Conservation (phyloP, 53 echinoderm and acorn worm genomes). For the Pentamera pediparva region DNA sequence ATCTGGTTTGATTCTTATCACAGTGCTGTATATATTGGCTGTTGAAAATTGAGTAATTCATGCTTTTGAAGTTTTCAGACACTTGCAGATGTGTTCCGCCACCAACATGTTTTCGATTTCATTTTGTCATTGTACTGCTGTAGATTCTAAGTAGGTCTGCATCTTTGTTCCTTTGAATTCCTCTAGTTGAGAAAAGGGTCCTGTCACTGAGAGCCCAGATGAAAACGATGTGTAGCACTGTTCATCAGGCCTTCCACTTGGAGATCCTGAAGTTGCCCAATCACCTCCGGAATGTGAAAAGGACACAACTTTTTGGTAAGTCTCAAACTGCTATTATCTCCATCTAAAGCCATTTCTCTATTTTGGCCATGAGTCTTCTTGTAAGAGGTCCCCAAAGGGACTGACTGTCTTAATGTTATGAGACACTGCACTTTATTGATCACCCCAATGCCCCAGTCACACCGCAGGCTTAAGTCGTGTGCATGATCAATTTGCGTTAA, state of each 20-base stretch:
- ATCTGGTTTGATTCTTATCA: no score
- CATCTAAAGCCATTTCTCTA: not conserved
- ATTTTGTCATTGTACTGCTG: not conserved
- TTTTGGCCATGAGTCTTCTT: not conserved
- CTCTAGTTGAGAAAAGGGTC: conserved; percentile 53
- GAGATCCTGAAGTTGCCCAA: conserved; percentile 58
- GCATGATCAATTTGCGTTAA: no score
- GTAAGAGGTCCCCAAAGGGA: no score
- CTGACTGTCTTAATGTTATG: no score
- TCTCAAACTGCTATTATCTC: not conserved
- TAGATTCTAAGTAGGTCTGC: not conserved
- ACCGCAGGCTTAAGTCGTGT: no score
- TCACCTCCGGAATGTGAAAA: conserved; percentile 61
- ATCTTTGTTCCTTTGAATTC: not conserved
- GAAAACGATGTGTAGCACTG: conserved; percentile 49
- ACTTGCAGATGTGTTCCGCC: no score
- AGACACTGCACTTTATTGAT: no score
- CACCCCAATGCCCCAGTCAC: no score
- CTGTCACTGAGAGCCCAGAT: conserved; percentile 41
- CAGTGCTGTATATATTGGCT: no score
- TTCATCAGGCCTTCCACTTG: conserved; percentile 44
- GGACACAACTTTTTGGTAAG: conserved; percentile 65
- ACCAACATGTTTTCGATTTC: not conserved
- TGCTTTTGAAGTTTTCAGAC: no score
- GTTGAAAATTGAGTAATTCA: no score